Percentiles rank a stretch among this genome's conserved stretches.
phyloP scores from a whole-genome alignment of 2,113 vertebrate species.

The Apistogramma diplotaenia region DNA sequence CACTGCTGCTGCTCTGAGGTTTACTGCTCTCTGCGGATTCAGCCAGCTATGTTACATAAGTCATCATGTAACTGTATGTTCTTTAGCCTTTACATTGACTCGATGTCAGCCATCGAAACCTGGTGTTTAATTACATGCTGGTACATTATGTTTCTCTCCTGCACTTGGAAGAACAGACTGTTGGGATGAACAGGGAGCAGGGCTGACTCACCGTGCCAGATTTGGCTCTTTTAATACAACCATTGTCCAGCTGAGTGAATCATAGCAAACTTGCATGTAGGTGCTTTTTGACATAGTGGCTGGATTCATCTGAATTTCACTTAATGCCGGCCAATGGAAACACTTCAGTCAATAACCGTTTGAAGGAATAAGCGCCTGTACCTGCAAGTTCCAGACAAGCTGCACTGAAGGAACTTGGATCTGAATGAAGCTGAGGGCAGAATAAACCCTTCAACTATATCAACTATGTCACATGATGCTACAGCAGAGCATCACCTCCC shows the following conservation, averaged over 20 bases:
- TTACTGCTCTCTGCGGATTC: neutral
- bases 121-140: neutral
- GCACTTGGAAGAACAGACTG: conserved; percentile 5
- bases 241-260: conserved; percentile 19
- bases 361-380: neutral
- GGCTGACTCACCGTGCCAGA: conserved; percentile 7
- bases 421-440: neutral
- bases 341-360: neutral
- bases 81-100: neutral
- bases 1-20: neutral
- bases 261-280: neutral
- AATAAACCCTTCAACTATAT: neutral
- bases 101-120: neutral
- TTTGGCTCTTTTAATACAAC: neutral
- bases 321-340: neutral
- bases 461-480: too few species aligned
- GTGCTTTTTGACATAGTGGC: neutral
- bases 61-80: too few species aligned
- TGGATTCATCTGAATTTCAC: neutral
- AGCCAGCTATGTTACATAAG: neutral
- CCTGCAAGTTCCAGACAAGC: neutral
- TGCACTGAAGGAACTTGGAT: neutral
- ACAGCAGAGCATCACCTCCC: neutral
- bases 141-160: neutral
- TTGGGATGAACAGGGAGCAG: neutral